These are phyloP conservation scores for Champsocephalus gunnari DNA, from an alignment of 2,797 vertebrate genomes.

Conservation along the genomic window DNA sequence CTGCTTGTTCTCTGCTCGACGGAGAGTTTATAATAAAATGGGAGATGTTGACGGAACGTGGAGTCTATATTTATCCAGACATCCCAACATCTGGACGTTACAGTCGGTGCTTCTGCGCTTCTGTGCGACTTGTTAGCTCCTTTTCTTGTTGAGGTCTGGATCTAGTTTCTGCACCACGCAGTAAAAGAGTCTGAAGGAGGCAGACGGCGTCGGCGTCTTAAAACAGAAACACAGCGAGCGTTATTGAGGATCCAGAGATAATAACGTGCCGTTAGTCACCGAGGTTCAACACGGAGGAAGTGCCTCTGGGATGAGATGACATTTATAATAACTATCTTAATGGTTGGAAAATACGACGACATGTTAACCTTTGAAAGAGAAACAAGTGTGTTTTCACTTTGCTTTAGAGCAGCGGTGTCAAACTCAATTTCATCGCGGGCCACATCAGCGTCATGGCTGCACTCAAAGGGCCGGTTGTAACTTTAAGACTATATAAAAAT, in stretches of 20 bases:
- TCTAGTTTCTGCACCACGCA: constrained; percentile 72
- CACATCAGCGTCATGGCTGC: no score
- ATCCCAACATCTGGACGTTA: constrained; percentile 71
- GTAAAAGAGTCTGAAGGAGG: constrained; percentile 49
- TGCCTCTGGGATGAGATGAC: no score
- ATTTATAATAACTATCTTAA: no score
- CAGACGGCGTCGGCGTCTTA: constrained; percentile 31
- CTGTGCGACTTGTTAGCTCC: constrained; percentile 68
- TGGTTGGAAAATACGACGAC: no score
- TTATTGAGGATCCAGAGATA: no score
- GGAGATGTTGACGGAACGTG: constrained; percentile 54
- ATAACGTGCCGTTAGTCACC: constrained; percentile 7
- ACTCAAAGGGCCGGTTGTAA: no score
- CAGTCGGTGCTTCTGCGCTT: constrained; percentile 67
- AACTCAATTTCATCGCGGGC: no score
- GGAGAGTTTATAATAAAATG: constrained; percentile 71
- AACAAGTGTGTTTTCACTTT: no score
- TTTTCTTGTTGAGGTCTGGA: constrained; percentile 60
- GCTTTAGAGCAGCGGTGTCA: no score
- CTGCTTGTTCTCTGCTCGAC: constrained; percentile 46
- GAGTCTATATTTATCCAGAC: constrained; percentile 71
- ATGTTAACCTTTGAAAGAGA: no score
- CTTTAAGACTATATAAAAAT: no score
- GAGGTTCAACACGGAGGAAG: no score
- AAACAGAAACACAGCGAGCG: constrained; percentile 51